Percentiles rank a stretch among this genome's conserved stretches.
Conservation (phyloP, 2,797 vertebrate species). For the Dryobates pubescens region DNA sequence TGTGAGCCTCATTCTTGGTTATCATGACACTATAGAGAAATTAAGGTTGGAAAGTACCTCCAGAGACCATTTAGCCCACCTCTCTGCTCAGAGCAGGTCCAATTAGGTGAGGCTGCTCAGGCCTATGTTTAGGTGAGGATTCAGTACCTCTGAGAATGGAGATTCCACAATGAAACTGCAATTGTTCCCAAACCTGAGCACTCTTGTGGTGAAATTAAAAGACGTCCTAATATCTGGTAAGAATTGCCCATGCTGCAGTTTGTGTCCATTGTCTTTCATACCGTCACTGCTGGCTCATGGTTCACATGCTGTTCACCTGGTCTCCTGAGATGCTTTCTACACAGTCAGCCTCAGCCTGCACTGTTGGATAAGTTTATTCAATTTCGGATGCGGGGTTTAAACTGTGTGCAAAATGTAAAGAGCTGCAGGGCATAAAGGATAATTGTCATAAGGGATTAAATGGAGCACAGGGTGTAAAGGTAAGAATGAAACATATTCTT, state of each 20-base stretch:
- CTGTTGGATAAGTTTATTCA: not conserved
- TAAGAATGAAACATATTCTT: not conserved
- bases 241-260: not conserved
- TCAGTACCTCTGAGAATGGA: not conserved
- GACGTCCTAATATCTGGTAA: not conserved
- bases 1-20: not conserved
- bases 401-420: not conserved
- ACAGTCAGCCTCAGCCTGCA: not conserved
- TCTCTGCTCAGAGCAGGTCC: not conserved
- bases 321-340: not conserved
- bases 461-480: not conserved
- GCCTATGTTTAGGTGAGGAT: not conserved
- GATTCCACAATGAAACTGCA: not conserved
- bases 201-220: not conserved
- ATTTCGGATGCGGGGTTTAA: not conserved
- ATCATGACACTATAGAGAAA: not conserved
- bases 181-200: not conserved
- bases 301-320: not conserved
- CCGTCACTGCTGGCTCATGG: not conserved
- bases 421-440: not conserved
- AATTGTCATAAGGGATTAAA: not conserved
- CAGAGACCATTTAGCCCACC: not conserved
- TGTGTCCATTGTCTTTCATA: not conserved
- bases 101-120: not conserved
- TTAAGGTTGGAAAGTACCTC: not conserved